Base-by-base conservation (phyloP, 2,888 invertebrate genomes). In the Acronicta alni region DNA sequence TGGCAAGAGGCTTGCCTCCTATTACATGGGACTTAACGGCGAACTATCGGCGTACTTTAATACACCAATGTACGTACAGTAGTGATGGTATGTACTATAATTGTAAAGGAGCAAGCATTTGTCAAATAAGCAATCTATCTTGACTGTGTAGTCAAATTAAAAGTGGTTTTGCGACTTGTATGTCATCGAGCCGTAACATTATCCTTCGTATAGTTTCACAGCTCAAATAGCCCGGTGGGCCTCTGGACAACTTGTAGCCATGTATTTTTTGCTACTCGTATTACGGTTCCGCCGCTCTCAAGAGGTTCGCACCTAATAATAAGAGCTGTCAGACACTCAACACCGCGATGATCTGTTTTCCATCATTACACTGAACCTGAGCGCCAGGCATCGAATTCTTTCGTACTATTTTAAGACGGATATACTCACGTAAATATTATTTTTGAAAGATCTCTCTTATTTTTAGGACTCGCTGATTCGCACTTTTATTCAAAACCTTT, bases 281-380 rank as follows among this genome's bases (percentile, higher is more conserved):
- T 72, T 79, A 71, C 63, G 48, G 53, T 70, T 67, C 61, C 49
- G 53, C 63, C 57, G 62, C 62, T 54, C 66, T 79, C 75, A 65
- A 80, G 73, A 72, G 73, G 69, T 83, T 86, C 75, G 78, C 88
- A 85, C 85, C 75, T 82, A 81, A 83, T 85, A 84, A 68, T 73
- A 69, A 79, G 74, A 80, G 56, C 74, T 81, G 83, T 83, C 85
- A 79, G 83, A 80, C 77, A 87, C 81, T 86, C 80, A 84, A 83
- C 85, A 85, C 87, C 73, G 57, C 69, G 58, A 70, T 70, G 73
- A 83, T 88, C 88, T 91, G 89, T 80, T 88, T 85, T 87, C 77
- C 77, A 87, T 89, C 87, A 81, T 80, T 77, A 81, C 52, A 17
- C 14, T 57, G 66, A 57, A 57, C 43, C 42, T 68, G 65, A 79